A percentile compares a stretch with the other conserved stretches of the same genome.
phyloP scores from a whole-genome alignment of 2,113 vertebrate genomes.

The Monopterus albus region DNA sequence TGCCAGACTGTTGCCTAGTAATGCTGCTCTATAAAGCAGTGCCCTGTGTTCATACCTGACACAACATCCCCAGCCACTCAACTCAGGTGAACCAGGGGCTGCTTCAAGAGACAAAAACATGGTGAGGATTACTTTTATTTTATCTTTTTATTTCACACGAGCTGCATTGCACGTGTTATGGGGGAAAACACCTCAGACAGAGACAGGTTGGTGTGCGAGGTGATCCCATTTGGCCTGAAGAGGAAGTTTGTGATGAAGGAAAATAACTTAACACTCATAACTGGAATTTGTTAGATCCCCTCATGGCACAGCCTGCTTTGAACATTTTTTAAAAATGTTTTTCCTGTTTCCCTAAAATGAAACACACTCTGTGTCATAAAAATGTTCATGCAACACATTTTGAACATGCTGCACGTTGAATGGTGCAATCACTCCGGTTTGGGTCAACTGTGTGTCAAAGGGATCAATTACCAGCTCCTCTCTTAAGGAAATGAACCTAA shows the following conservation, averaged over 20 bases:
- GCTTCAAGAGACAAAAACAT: slow-evolving; percentile 50
- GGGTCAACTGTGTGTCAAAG: neutral
- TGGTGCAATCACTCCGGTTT: neutral
- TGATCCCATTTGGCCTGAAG: too few relatives aligned
- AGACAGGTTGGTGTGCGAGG: neutral
- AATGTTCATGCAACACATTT: neutral
- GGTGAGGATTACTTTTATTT: slow-evolving; percentile 48
- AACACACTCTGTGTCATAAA: too few relatives aligned
- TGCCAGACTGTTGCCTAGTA: slow-evolving; percentile 56
- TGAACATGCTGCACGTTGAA: too few relatives aligned
- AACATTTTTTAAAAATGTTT: too few relatives aligned
- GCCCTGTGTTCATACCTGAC: neutral
- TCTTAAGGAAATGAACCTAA: neutral
- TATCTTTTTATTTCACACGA: neutral
- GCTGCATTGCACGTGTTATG: neutral
- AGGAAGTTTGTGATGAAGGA: neutral
- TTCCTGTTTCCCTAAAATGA: too few relatives aligned
- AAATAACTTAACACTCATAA: too few relatives aligned
- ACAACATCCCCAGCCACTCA: slow-evolving; percentile 53
- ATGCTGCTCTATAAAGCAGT: slow-evolving; percentile 53
- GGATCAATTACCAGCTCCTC: neutral
- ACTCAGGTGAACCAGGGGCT: slow-evolving; percentile 54
- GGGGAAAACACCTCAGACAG: neutral
- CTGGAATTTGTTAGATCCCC: neutral
- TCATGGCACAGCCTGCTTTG: neutral